Percentiles rank a stretch among this genome's conserved stretches.
Conservation (phyloP, 35 echinoderm and acorn worm species). For the Apostichopus parvimensis region DNA sequence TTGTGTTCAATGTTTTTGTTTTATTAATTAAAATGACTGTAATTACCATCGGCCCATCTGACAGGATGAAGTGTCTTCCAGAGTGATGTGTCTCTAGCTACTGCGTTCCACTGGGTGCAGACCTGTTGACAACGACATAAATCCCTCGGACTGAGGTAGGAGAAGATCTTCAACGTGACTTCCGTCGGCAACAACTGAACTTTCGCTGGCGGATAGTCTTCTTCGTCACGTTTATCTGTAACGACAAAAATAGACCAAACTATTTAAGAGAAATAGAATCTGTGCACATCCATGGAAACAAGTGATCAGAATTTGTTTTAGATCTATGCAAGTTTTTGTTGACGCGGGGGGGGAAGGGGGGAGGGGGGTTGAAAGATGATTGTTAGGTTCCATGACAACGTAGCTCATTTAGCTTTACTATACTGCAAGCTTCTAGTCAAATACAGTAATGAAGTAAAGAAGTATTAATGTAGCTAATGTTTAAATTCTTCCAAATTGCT, state of each 20-base stretch:
- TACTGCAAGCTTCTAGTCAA: no score
- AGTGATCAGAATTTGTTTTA: no score
- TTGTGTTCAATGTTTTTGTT: no score
- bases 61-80: constrained; percentile 80
- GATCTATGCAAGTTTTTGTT: no score
- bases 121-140: constrained; percentile 76
- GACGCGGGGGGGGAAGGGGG: no score
- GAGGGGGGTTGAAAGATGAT: no score
- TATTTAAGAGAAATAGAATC: not conserved
- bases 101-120: constrained; percentile 61
- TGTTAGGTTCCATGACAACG: no score
- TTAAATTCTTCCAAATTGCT: no score
- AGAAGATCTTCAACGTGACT: constrained; percentile 79
- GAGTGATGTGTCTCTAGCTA: constrained; percentile 61
- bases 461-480: no score
- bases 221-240: constrained; percentile 57
- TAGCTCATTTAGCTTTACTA: no score
- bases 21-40: no score
- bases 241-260: not conserved
- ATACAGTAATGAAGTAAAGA: no score
- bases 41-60: constrained; percentile 80
- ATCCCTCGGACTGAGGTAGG: constrained; percentile 80
- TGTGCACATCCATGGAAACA: not conserved
- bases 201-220: constrained; percentile 57
- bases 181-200: constrained; percentile 75